phyloP scores from a whole-genome alignment of 2,888 invertebrate species.

The Hecatera dysodea region DNA sequence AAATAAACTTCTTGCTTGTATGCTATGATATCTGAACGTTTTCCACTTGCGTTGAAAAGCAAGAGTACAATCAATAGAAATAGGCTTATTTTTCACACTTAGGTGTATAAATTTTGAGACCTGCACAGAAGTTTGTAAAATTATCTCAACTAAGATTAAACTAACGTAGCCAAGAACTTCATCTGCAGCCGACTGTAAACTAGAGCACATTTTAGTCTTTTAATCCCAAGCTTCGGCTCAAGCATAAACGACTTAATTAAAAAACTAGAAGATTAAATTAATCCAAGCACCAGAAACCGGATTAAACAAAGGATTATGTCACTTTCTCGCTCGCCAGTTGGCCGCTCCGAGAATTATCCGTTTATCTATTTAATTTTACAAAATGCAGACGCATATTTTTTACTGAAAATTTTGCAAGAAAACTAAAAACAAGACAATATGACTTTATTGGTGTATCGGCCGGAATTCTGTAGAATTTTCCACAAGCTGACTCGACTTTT shows the following conservation, averaged over 20 bases:
- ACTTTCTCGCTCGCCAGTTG: conserved; percentile 21
- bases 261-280: conserved; percentile 28
- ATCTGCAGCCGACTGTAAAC: not conserved
- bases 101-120: no score
- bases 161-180: not conserved
- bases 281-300: conserved; percentile 14
- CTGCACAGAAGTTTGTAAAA: no score
- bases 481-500: not conserved
- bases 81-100: no score
- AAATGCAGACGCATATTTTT: conserved; percentile 12
- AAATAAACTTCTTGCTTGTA: no score
- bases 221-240: not conserved
- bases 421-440: not conserved
- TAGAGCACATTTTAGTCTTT: not conserved
- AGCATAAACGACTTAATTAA: not conserved
- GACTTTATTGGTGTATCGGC: not conserved
- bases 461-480: not conserved
- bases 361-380: not conserved
- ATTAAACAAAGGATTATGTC: conserved; percentile 35
- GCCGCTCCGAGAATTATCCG: not conserved
- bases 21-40: no score
- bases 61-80: no score
- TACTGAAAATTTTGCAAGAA: not conserved
- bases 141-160: not conserved
- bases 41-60: no score